Conservation (phyloP, 2,113 vertebrate genomes). For the Neodontobutis hainanensis region DNA sequence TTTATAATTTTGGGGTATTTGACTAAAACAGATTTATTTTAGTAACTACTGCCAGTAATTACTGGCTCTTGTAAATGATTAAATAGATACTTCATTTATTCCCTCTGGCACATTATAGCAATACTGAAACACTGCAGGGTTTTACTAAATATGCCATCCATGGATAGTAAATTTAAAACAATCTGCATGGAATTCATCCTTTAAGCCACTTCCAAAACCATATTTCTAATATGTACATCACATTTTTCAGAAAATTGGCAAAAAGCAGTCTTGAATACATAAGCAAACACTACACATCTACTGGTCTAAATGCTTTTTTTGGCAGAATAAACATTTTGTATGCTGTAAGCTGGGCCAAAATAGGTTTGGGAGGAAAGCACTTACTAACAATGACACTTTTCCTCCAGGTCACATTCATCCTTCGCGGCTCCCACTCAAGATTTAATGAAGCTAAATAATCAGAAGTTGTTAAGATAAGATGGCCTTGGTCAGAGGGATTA, state of each 20-base stretch:
- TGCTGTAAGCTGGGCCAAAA: no score
- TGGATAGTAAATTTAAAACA: constrained; percentile 19
- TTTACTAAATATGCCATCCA: not conserved
- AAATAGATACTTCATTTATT: constrained; percentile 13
- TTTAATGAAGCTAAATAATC: constrained; percentile 25
- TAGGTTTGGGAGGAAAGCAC: not conserved
- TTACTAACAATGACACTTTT: constrained; percentile 1
- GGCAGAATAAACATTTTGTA: no score
- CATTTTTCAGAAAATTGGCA: constrained; percentile 15
- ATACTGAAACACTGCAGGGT: constrained; percentile 19
- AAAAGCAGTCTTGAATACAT: not conserved
- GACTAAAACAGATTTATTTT: constrained; percentile 11
- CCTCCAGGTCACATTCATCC: constrained; percentile 12
- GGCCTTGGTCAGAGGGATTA: constrained; percentile 26
- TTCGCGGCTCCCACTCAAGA: constrained; percentile 12
- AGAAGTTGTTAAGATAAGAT: constrained; percentile 31
- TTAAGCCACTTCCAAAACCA: not conserved
- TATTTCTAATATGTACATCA: constrained; percentile 10
- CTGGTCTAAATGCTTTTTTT: no score
- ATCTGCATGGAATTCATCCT: not conserved
- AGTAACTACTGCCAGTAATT: constrained; percentile 26
- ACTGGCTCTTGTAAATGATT: constrained; percentile 28
- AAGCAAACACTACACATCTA: not conserved
- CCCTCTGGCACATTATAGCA: constrained; percentile 12
- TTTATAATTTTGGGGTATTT: constrained; percentile 23